A percentile compares a stretch with the other conserved stretches of the same genome.
These are phyloP conservation scores for Crematogaster levior DNA, from an alignment of 2,888 invertebrate species.

Conservation along the genomic window DNA sequence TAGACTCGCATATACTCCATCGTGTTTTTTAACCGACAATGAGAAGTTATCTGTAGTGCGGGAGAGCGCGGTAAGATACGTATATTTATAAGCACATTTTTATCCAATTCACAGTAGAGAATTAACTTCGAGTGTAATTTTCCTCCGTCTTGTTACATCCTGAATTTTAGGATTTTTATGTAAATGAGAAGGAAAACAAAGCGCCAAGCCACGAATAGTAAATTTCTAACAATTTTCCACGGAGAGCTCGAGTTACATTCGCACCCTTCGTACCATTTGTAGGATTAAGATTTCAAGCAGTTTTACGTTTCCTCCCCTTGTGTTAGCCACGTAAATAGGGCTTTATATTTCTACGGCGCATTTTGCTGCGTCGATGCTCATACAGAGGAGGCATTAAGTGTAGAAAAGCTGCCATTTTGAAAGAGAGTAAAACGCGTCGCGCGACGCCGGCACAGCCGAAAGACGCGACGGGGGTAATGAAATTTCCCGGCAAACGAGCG, in stretches of 20 bases:
- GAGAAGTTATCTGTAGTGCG: constrained; percentile 20
- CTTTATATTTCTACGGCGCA: background rate
- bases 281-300: constrained; percentile 1
- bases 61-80: background rate
- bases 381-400: constrained; percentile 5
- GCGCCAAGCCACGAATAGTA: background rate
- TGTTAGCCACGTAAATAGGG: background rate
- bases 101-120: background rate
- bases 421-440: constrained; percentile 11
- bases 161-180: constrained; percentile 2
- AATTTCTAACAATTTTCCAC: background rate
- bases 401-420: constrained; percentile 17
- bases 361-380: constrained; percentile 31
- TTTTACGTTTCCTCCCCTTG: background rate
- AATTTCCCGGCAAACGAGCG: constrained; percentile 48
- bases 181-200: background rate
- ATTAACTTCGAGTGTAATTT: constrained; percentile 7
- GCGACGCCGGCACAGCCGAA: constrained; percentile 7
- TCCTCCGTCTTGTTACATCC: background rate
- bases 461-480: constrained; percentile 45
- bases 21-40: constrained; percentile 44
- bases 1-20: constrained; percentile 48
- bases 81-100: constrained; percentile 1
- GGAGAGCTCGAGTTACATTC: background rate
- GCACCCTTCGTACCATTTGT: background rate